phyloP scores from a whole-genome alignment of 2,113 vertebrate genomes.

The Megaceryle maxima region DNA sequence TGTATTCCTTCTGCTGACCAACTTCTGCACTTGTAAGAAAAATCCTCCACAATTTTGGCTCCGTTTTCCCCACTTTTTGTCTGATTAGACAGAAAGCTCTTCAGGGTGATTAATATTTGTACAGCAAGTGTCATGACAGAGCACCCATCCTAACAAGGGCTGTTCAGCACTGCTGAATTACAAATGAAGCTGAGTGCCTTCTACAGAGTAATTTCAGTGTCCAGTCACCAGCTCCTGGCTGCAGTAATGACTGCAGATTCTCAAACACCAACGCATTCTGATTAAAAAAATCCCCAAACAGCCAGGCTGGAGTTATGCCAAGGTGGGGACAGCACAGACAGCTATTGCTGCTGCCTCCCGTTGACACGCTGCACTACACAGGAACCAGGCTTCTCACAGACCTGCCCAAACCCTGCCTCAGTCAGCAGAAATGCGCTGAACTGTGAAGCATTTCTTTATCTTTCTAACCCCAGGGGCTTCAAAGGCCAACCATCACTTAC shows the following conservation, averaged over 20 bases:
- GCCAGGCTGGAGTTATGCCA: not conserved
- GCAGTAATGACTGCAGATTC: not conserved
- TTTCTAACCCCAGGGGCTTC: not conserved
- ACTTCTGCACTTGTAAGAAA: not conserved
- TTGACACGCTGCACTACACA: rapidly evolving
- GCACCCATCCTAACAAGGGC: not conserved
- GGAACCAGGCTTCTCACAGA: not conserved
- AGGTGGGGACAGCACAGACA: not conserved
- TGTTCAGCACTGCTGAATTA: not conserved
- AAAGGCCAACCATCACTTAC: not conserved
- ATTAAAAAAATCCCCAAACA: not conserved
- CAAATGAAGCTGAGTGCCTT: not conserved
- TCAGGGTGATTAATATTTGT: not conserved
- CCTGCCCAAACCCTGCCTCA: not conserved
- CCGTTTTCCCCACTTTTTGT: not conserved
- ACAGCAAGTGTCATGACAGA: not conserved
- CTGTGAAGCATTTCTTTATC: not conserved
- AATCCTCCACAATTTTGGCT: not conserved
- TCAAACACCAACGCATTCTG: not conserved
- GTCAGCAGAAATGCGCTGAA: not conserved
- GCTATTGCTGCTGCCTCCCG: not conserved
- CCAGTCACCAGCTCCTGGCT: not conserved
- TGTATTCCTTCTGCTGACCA: not conserved
- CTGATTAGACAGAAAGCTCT: not conserved
- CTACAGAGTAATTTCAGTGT: not conserved